Conservation (phyloP, 2,888 invertebrate genomes). For the Xestoiulus laeticollis region DNA sequence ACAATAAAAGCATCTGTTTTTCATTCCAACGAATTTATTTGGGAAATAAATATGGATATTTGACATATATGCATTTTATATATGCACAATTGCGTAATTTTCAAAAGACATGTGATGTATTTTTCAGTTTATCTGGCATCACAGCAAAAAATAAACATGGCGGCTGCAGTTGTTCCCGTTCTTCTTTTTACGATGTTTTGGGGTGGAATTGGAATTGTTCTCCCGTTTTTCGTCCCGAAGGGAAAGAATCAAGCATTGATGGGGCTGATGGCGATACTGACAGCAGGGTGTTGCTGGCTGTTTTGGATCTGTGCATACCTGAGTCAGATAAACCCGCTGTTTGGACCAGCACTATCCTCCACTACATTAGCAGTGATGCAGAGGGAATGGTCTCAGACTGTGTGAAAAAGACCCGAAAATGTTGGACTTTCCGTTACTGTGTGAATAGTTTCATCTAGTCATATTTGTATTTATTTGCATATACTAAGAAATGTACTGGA, state of each 20-base stretch:
- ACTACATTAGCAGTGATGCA: conserved; percentile 49
- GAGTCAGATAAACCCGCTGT: conserved; percentile 54
- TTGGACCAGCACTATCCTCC: conserved; percentile 50
- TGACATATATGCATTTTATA: too few species aligned
- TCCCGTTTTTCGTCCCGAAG: conserved; percentile 88
- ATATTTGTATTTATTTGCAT: neutral
- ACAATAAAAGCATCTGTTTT: too few species aligned
- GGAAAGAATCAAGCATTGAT: conserved; percentile 89
- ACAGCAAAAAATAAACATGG: conserved; percentile 72
- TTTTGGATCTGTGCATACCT: conserved; percentile 55
- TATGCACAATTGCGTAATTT: too few species aligned
- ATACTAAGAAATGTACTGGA: too few species aligned
- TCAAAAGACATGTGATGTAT: too few species aligned
- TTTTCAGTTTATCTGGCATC: neutral
- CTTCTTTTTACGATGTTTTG: conserved; percentile 84
- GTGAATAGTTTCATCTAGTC: neutral
- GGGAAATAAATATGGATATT: too few species aligned
- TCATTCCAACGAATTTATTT: too few species aligned
- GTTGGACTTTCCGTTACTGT: neutral
- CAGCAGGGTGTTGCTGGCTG: conserved; percentile 82
- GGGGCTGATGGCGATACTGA: conserved; percentile 78
- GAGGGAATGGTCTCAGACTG: conserved; percentile 49
- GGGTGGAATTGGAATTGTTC: conserved; percentile 84
- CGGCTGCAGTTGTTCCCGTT: conserved; percentile 78
- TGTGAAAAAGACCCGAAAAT: neutral